phyloP scores from a whole-genome alignment of 2,888 invertebrate species.

The Cosmia pyralina region DNA sequence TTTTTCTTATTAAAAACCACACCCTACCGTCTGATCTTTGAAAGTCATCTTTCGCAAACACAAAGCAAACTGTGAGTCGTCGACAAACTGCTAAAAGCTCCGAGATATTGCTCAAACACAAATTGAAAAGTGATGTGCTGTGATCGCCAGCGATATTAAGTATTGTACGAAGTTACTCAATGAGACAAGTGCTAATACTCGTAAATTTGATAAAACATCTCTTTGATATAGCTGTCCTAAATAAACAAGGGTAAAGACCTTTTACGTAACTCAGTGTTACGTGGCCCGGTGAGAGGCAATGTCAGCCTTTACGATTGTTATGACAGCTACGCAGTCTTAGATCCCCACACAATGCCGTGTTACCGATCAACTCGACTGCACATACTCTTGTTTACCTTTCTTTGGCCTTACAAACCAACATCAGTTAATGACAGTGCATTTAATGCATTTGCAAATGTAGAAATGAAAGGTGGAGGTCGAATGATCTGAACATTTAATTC shows the following conservation, averaged over 20 bases:
- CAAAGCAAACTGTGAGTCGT: conserved; percentile 67
- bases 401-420: conserved; percentile 35
- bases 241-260: conserved; percentile 89
- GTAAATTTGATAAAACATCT: conserved; percentile 87
- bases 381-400: conserved; percentile 38
- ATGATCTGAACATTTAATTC: conserved; percentile 73
- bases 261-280: conserved; percentile 87
- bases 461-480: conserved; percentile 75
- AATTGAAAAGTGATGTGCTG: conserved; percentile 77
- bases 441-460: conserved; percentile 57
- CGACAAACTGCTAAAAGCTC: conserved; percentile 75
- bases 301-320: conserved; percentile 85
- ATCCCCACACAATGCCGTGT: conserved; percentile 68
- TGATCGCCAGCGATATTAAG: conserved; percentile 67
- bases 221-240: conserved; percentile 85
- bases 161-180: conserved; percentile 78
- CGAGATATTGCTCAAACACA: conserved; percentile 73
- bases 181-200: conserved; percentile 80
- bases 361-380: conserved; percentile 55
- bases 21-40: conserved; percentile 38
- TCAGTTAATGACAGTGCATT: conserved; percentile 56
- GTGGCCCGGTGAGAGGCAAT: conserved; percentile 88
- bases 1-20: conserved; percentile 47
- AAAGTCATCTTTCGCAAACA: conserved; percentile 72
- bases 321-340: conserved; percentile 78